Evolutionary conservation across 2,888 invertebrate species (phyloP).

Genomic region (Chrysolina oricalcia): DNA sequence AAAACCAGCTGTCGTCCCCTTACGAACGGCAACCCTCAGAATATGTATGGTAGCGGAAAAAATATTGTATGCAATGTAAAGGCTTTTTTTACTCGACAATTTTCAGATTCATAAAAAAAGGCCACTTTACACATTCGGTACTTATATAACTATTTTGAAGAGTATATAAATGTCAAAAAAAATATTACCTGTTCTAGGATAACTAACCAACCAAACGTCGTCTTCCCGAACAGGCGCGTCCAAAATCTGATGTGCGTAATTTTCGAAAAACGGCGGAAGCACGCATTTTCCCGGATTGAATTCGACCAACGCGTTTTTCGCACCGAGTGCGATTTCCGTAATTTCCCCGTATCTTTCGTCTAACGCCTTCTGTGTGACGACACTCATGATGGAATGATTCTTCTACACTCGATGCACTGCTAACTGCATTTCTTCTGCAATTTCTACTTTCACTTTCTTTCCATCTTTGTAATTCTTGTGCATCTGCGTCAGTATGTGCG

Average conservation of each 20-base stretch:
- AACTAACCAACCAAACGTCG: conserved; percentile 91
- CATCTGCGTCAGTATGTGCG: background rate
- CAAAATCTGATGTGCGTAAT: conserved; percentile 80
- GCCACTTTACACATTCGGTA: too few relatives aligned
- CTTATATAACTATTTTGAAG: too few relatives aligned
- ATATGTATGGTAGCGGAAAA: too few relatives aligned
- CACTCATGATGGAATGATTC: conserved; percentile 37
- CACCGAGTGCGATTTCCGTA: conserved; percentile 81
- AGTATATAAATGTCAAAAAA: background rate
- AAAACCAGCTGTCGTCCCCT: too few relatives aligned
- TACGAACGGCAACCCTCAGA: too few relatives aligned
- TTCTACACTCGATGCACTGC: conserved; percentile 6
- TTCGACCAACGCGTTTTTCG: conserved; percentile 81
- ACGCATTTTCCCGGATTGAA: conserved; percentile 83
- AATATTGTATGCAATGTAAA: too few relatives aligned
- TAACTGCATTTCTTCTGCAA: conserved; percentile 17
- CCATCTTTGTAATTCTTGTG: background rate
- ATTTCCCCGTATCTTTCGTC: conserved; percentile 65
- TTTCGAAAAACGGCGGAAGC: conserved; percentile 80
- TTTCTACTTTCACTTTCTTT: conserved; percentile 31
- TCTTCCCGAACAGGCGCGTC: conserved; percentile 82
- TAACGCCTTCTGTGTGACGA: conserved; percentile 53
- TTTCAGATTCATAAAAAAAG: too few relatives aligned
- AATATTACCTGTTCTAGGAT: conserved; percentile 87
- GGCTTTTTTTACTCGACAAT: too few relatives aligned